Percentiles rank a stretch among this genome's conserved stretches.
Conservation (phyloP, 2,888 invertebrate genomes). For the Rosalia funebris region DNA sequence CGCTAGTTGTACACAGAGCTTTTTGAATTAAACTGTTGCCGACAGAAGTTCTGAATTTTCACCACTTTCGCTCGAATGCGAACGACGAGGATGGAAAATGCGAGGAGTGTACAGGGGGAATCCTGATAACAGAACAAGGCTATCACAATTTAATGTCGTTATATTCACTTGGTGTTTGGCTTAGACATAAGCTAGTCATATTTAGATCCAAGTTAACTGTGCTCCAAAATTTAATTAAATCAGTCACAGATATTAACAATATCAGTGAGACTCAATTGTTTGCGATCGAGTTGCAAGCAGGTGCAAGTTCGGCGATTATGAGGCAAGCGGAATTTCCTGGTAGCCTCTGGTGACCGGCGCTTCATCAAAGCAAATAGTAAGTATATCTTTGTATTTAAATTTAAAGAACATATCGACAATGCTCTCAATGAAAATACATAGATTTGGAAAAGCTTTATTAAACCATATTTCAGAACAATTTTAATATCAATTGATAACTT, state of each 20-base stretch:
- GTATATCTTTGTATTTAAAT: too few relatives aligned
- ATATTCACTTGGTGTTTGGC: conserved; percentile 66
- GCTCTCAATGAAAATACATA: too few relatives aligned
- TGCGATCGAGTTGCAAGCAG: conserved; percentile 55
- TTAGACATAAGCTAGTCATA: conserved; percentile 66
- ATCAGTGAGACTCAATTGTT: conserved; percentile 63
- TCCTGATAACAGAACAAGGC: conserved; percentile 64
- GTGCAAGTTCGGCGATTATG: conserved; percentile 41
- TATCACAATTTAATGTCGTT: conserved; percentile 67
- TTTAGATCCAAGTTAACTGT: conserved; percentile 63
- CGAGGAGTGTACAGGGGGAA: conserved; percentile 40
- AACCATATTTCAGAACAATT: too few relatives aligned
- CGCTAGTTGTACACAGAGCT: conserved; percentile 50
- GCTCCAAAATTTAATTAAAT: conserved; percentile 65
- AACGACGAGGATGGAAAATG: conserved; percentile 34
- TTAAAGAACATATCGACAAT: too few relatives aligned
- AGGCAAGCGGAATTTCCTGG: conserved; percentile 23
- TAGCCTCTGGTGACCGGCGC: too few relatives aligned
- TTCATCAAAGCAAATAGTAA: too few relatives aligned
- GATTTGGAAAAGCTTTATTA: too few relatives aligned
- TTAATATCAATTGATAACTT: too few relatives aligned
- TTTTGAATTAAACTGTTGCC: conserved; percentile 50
- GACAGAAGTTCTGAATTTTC: conserved; percentile 60
- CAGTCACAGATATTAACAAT: conserved; percentile 66
- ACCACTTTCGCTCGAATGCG: conserved; percentile 54